Base-by-base conservation (phyloP, 2,797 vertebrate species). In the Microctenopoma stevenorrisi region DNA sequence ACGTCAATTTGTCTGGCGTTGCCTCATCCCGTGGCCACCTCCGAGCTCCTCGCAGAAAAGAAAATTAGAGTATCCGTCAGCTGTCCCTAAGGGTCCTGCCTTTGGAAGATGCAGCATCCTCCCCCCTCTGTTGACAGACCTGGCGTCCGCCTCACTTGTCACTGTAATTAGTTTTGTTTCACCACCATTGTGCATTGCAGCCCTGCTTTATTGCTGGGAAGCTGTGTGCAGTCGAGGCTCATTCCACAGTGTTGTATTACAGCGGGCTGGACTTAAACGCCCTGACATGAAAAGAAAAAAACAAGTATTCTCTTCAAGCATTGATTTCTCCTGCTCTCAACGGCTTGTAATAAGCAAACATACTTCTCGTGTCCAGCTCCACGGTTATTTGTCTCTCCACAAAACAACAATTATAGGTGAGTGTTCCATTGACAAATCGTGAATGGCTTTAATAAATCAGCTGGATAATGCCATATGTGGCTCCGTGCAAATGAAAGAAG, bases 111-210 rank as follows among this genome's bases (percentile, higher is more conserved):
- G 81, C 60, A 81, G 76, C 79, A 62, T 84, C 84, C 82, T 67
- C 82, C 80, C 60, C 40, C 64, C 68, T 61, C 57, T 55, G 70
- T 76, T 76, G 79, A 84, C 84, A 86, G 81, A 87, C 84, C 83
- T 51, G 65, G 76, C 55, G 75, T 81, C 78, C 51, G 84, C 82
- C 81, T 90, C 89, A 90, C 88, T 92, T 85, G 88, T 91, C 91
- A 90, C 78, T 79, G 84, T 92, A 92, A 94, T 94, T 93, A 92
- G 90, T 92, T 93, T 91, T 86, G 87, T 91, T 92, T 91, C 66
- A 5, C 79, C 40, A 50, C 82, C 81, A 81, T 88, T 89, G 91
- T 91, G 80, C 70, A 84, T 76, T 65, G 59, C 76, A 62, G 68
- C 78, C 35, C 62, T 64, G 66, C 72, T 90, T 91, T 88, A 92